Evolutionary conservation across 1,140 invertebrate species (phyloP).

Genomic region (Nomia melanderi): DNA sequence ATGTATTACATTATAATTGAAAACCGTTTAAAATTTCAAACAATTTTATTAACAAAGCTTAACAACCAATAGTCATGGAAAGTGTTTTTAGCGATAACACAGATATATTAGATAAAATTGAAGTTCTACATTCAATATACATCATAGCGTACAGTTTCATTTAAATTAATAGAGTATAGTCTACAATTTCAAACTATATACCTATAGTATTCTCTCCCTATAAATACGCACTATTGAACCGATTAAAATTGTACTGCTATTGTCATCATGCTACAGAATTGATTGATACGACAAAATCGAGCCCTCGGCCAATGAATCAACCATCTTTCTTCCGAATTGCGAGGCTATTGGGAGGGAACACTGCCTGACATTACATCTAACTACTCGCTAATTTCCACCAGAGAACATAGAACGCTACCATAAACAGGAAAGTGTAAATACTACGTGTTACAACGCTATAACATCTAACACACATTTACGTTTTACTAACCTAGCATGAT

Average conservation of each 20-base stretch:
- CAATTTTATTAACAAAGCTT: constrained; percentile 76
- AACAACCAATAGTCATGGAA: constrained; percentile 73
- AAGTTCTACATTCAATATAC: constrained; percentile 64
- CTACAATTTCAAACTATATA: constrained; percentile 34
- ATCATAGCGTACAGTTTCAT: constrained; percentile 66
- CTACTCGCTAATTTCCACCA: constrained; percentile 49
- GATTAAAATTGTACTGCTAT: too few species aligned
- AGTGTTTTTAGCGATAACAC: constrained; percentile 67
- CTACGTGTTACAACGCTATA: constrained; percentile 35
- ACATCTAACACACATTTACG: constrained; percentile 54
- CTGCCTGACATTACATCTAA: constrained; percentile 42
- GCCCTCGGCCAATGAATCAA: too few species aligned
- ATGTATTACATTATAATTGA: too few species aligned
- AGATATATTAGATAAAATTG: constrained; percentile 65
- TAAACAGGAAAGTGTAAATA: constrained; percentile 49
- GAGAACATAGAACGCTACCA: constrained; percentile 45
- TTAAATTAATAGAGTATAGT: constrained; percentile 58
- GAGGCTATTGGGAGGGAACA: too few species aligned
- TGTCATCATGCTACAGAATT: too few species aligned
- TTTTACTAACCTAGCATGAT: constrained; percentile 57
- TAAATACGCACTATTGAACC: too few species aligned
- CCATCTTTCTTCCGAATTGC: too few species aligned
- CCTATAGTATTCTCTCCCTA: too few species aligned
- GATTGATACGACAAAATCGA: too few species aligned
- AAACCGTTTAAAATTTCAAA: constrained; percentile 55